Percentiles rank a stretch among this genome's conserved stretches.
phyloP scores from a whole-genome alignment of 2,888 invertebrate species.

The Platynereis dumerilii region DNA sequence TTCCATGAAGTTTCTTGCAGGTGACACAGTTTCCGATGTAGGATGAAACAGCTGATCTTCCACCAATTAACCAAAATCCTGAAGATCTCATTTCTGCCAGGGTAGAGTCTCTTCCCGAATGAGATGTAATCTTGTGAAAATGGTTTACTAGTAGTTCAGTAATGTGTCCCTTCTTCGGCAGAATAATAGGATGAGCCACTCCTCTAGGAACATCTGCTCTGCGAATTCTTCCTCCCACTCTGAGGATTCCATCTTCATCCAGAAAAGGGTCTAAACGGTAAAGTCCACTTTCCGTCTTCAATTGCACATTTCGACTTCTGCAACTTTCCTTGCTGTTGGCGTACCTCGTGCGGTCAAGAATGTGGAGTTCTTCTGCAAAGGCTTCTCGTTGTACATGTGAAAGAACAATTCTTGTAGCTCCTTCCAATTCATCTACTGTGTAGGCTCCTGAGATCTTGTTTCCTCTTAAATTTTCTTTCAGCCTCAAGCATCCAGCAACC shows the following conservation, averaged over 20 bases:
- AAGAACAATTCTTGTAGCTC: constrained; percentile 4
- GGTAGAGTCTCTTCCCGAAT: constrained; percentile 26
- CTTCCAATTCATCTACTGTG: background rate
- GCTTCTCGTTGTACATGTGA: constrained; percentile 2
- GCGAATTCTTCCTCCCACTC: constrained; percentile 40
- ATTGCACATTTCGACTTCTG: no score
- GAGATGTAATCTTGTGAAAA: constrained; percentile 11
- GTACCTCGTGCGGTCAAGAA: no score
- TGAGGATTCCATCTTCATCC: constrained; percentile 30
- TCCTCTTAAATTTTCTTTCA: background rate
- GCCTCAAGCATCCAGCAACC: no score
- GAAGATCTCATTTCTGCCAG: no score
- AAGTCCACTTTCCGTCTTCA: no score
- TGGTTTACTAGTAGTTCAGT: constrained; percentile 20
- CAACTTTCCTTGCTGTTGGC: no score
- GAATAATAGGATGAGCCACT: constrained; percentile 37
- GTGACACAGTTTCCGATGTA: no score
- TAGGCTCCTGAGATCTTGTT: no score
- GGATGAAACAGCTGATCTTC: no score
- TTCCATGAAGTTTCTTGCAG: background rate
- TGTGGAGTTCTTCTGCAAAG: constrained; percentile 11
- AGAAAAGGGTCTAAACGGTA: constrained; percentile 35
- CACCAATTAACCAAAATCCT: no score
- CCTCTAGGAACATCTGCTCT: constrained; percentile 16
- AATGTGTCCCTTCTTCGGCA: constrained; percentile 36